Evolutionary conservation across 2,113 vertebrate genomes (phyloP).

Genomic region (Austrofundulus limnaeus): DNA sequence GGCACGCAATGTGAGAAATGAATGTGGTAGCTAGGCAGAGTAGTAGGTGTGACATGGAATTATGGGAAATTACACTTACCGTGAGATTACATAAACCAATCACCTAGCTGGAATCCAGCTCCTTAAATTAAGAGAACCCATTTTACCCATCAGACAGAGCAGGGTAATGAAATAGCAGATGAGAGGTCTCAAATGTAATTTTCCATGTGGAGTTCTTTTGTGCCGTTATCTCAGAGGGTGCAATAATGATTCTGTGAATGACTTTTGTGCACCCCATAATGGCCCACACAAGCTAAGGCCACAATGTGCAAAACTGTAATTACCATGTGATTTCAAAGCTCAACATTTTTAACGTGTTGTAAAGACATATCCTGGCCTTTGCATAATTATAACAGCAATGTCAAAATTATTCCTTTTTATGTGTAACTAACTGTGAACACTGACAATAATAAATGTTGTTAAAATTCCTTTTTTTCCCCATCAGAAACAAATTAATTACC

Average conservation of each 20-base stretch:
- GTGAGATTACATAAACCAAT: slow-evolving; percentile 81
- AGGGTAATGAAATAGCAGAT: slow-evolving; percentile 83
- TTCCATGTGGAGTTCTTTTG: slow-evolving; percentile 81
- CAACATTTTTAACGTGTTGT: slow-evolving; percentile 70
- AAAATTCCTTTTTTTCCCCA: slow-evolving; percentile 63
- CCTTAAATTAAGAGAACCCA: slow-evolving; percentile 84
- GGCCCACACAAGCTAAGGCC: slow-evolving; percentile 78
- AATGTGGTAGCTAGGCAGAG: slow-evolving; percentile 74
- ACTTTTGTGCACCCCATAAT: slow-evolving; percentile 80
- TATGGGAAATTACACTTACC: slow-evolving; percentile 81
- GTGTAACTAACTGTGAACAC: slow-evolving; percentile 58
- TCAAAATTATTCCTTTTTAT: slow-evolving; percentile 68
- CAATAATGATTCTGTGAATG: slow-evolving; percentile 83
- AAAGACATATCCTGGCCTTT: slow-evolving; percentile 66
- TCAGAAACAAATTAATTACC: slow-evolving; percentile 70
- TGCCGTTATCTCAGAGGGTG: slow-evolving; percentile 80
- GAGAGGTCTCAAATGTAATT: slow-evolving; percentile 83
- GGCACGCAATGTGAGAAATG: slow-evolving; percentile 68
- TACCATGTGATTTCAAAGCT: slow-evolving; percentile 80
- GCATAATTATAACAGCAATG: slow-evolving; percentile 74
- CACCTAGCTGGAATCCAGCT: slow-evolving; percentile 80
- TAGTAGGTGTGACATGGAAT: slow-evolving; percentile 79
- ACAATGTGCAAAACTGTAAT: slow-evolving; percentile 80
- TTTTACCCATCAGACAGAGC: slow-evolving; percentile 79
- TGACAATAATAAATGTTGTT: slow-evolving; percentile 56